phyloP scores from a whole-genome alignment of 2,888 invertebrate genomes.

The Eulithis testata region DNA sequence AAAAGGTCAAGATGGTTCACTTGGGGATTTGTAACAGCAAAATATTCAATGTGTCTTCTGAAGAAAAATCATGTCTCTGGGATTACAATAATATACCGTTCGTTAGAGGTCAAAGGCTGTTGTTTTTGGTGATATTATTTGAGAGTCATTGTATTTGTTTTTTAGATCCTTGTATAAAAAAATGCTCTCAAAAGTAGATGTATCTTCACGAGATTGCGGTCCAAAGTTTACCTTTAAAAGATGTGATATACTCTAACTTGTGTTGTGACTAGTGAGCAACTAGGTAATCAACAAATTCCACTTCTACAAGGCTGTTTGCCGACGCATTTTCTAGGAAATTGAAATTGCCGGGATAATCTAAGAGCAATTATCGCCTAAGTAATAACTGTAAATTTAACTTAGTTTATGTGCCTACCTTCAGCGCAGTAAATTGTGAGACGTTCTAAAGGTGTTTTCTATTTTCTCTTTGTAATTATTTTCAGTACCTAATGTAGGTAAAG shows the following conservation, averaged over 20 bases:
- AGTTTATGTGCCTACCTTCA: conserved; percentile 24
- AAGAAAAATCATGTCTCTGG: conserved; percentile 16
- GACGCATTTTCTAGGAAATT: conserved; percentile 29
- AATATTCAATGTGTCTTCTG: conserved; percentile 46
- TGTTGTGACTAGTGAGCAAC: no score
- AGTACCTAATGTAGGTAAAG: background rate
- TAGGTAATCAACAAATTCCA: conserved; percentile 13
- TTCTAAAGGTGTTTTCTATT: conserved; percentile 18
- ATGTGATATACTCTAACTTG: no score
- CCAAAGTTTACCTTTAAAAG: no score
- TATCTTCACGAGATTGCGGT: no score
- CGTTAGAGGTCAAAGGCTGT: conserved; percentile 4
- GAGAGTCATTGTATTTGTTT: no score
- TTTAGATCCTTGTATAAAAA: no score
- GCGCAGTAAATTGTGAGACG: conserved; percentile 18
- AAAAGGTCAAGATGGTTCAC: conserved; percentile 69
- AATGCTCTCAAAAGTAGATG: no score
- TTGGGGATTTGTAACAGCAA: conserved; percentile 52
- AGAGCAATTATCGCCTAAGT: conserved; percentile 21
- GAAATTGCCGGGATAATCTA: conserved; percentile 27
- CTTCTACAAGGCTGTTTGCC: conserved; percentile 23
- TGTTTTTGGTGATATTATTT: background rate
- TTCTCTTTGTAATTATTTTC: conserved; percentile 21
- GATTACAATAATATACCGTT: conserved; percentile 6
- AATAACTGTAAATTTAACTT: conserved; percentile 29